Evolutionary conservation across 2,888 invertebrate species (phyloP).

Genomic region (Amphipoea lucens): DNA sequence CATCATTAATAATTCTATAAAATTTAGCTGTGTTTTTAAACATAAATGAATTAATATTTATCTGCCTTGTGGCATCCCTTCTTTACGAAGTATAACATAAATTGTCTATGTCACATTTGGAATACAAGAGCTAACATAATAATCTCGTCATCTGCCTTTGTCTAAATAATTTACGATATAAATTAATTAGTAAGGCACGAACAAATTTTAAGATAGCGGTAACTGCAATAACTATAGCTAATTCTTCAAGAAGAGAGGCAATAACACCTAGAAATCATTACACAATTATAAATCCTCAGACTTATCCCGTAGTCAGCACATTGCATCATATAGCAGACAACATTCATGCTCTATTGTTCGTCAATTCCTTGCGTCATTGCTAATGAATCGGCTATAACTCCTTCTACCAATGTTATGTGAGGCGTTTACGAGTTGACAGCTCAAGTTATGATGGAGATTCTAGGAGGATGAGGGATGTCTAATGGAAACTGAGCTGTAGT

Average conservation of each 20-base stretch:
- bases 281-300: conserved; percentile 20
- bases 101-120: no score
- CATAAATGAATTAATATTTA: not conserved
- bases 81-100: no score
- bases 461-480: not conserved
- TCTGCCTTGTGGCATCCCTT: not conserved
- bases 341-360: conserved; percentile 53
- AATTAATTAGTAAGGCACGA: not conserved
- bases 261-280: conserved; percentile 17
- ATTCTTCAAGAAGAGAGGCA: conserved; percentile 9
- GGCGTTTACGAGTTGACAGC: conserved; percentile 46
- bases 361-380: conserved; percentile 49
- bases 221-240: not conserved
- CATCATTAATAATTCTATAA: not conserved
- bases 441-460: conserved; percentile 27
- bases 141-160: not conserved
- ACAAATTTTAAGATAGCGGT: not conserved
- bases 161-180: not conserved
- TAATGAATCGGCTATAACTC: conserved; percentile 55
- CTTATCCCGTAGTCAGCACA: conserved; percentile 18
- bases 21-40: not conserved
- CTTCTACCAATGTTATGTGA: conserved; percentile 32
- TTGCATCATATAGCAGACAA: conserved; percentile 40
- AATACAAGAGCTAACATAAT: not conserved
- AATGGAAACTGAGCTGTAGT: conserved; percentile 17